Percentiles rank a stretch among this genome's conserved stretches.
Evolutionary conservation across 2,888 invertebrate genomes (phyloP).

Genomic region (Piscicola geometra): DNA sequence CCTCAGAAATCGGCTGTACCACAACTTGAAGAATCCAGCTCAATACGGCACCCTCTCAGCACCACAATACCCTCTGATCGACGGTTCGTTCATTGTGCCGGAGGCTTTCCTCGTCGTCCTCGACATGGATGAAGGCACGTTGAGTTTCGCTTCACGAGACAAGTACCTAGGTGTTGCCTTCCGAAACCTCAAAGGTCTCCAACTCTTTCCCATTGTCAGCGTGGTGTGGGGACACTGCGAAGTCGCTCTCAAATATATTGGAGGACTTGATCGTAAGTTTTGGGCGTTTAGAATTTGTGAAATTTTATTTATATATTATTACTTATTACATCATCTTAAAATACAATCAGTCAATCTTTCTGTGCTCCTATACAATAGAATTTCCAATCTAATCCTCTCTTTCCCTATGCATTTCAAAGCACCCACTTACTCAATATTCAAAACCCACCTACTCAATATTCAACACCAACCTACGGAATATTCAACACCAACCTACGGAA

Average conservation of each 20-base stretch:
- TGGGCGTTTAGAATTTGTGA: no score
- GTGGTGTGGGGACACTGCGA: conserved; percentile 99
- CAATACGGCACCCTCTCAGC: conserved; percentile 10
- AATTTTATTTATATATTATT: no score
- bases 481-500: no score
- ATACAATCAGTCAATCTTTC: no score
- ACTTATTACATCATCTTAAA: no score
- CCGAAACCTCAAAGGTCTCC: conserved; percentile 91
- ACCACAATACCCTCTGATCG: conserved; percentile 53
- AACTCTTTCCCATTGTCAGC: conserved; percentile 93
- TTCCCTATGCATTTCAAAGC: no score
- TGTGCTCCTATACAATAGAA: no score
- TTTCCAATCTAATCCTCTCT: no score
- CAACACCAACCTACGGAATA: no score
- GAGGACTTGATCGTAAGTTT: conserved; percentile 93
- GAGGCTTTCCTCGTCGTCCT: conserved; percentile 70
- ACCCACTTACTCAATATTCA: no score
- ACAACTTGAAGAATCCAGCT: conserved; percentile 49
- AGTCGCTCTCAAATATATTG: conserved; percentile 96
- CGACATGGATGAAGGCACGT: conserved; percentile 98
- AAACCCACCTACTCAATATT: no score
- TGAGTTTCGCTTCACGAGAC: conserved; percentile 95
- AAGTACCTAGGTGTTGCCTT: conserved; percentile 86
- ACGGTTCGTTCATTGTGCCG: conserved; percentile 77
- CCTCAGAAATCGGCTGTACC: conserved; percentile 52